Base-by-base conservation (phyloP, 1,140 invertebrate genomes). In the Euglossa dilemma region DNA sequence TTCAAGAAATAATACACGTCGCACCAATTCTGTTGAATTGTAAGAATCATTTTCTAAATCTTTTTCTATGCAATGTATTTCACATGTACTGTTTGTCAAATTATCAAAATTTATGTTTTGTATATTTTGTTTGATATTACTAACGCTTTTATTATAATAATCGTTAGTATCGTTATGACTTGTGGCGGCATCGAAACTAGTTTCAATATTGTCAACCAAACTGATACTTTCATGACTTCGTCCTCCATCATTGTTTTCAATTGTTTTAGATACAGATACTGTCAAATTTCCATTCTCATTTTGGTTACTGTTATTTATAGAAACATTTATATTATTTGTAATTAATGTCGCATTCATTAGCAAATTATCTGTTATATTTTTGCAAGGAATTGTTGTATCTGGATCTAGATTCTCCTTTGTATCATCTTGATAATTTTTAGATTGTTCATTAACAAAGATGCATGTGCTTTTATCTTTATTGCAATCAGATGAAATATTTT, bases 331-430 rank as follows among this genome's bases (percentile, higher is more conserved):
- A 81, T 85, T 57, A 80, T 84, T 56, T n/a, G 47, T 61, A 43
- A 23, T 20, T 70, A 59, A 36, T 59, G 54, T 36, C 72, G 59
- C 14, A 16, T 71, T 87, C 23, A 8, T 54, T 25, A 50, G 2
- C 11, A 76, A 20, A 79, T 78, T 77, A 54, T 70, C 59, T 20
- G 71, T 45, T 66, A 14, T n/a, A 66, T 11, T 63, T 47, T 56
- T 87, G 67, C 45, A 57, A n/a, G 66, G 25, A 47, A 76, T 45
- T 36, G 56, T 64, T 25, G 50, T 59, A 6, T 67, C 52, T 6
- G 91, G 90, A 72, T 91, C 73, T 6, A 86, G 45, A 85, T 92
- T 91, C 70, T 92, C 91, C 72, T 92, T 92, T n/a, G 77, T 59
- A 54, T 90, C 88, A 12, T 91, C 85, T 4, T 63, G 61, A 69